Conservation (phyloP, 2,888 invertebrate genomes). For the Clunio marinus region DNA sequence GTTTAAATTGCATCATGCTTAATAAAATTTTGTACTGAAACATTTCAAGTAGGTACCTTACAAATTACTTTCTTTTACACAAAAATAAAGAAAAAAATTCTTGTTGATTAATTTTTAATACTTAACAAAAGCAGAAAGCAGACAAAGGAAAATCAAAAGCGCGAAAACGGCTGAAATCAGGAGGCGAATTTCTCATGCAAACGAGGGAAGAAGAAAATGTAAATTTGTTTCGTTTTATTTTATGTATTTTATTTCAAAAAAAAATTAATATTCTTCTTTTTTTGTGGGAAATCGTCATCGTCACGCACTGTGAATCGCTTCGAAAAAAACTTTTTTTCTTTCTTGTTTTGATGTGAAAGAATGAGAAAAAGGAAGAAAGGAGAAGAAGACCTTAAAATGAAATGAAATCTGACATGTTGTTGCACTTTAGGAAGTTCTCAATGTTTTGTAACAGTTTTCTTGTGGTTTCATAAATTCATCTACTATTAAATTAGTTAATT, state of each 20-base stretch:
- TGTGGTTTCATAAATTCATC: too few species aligned
- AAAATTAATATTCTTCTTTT: constrained; percentile 15
- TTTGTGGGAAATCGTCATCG: constrained; percentile 38
- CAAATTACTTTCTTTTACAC: too few species aligned
- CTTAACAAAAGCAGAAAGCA: neutral
- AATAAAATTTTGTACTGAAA: too few species aligned
- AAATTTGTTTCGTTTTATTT: too few species aligned
- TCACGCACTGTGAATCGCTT: constrained; percentile 33
- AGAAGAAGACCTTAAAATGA: neutral
- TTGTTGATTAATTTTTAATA: constrained; percentile 12
- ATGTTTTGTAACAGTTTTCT: too few species aligned
- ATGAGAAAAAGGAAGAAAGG: constrained; percentile 1
- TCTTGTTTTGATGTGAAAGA: neutral
- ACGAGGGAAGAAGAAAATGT: neutral
- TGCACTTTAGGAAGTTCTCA: too few species aligned
- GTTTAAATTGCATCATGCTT: too few species aligned
- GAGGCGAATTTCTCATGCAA: constrained; percentile 2
- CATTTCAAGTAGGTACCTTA: too few species aligned
- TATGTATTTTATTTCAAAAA: constrained; percentile 5
- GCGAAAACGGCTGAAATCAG: constrained; percentile 13
- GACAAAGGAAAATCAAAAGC: constrained; percentile 9
- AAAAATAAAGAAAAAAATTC: too few species aligned
- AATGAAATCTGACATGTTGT: neutral
- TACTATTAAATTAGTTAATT: too few species aligned
- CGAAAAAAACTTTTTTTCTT: constrained; percentile 15